Evolutionary conservation across 2,797 vertebrate species (phyloP).

Genomic region (Oophaga sylvatica): DNA sequence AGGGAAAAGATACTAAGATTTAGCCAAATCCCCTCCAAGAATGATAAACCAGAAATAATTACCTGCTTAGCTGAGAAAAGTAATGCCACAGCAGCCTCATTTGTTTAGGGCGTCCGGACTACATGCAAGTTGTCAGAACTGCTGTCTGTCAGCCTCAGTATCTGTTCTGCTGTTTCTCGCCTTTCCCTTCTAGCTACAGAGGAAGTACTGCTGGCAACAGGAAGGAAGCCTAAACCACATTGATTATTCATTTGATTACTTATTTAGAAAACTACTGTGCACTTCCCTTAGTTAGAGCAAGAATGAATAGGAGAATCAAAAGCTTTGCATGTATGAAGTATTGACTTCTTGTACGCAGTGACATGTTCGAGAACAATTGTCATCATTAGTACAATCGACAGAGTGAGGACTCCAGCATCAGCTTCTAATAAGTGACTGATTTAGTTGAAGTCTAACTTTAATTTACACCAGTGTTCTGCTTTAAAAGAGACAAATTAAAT

Average conservation of each 20-base stretch:
- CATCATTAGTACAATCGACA: background rate
- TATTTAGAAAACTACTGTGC: conserved; percentile 74
- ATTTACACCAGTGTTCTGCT: background rate
- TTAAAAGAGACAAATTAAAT: background rate
- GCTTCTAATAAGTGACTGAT: background rate
- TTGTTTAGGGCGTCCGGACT: conserved; percentile 72
- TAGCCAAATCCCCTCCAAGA: background rate
- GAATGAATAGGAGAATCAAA: background rate
- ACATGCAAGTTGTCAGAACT: conserved; percentile 57
- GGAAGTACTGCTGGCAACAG: conserved; percentile 80
- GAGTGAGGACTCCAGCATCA: background rate
- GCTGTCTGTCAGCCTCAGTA: conserved; percentile 52
- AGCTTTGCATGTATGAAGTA: background rate
- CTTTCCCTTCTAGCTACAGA: conserved; percentile 75
- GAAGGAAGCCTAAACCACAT: conserved; percentile 83
- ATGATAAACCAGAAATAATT: conserved; percentile 56
- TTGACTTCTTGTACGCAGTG: background rate
- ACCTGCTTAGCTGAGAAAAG: conserved; percentile 70
- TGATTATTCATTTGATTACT: conserved; percentile 76
- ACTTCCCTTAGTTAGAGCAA: conserved; percentile 71
- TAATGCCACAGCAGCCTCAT: conserved; percentile 71
- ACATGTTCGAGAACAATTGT: background rate
- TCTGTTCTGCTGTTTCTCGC: conserved; percentile 74
- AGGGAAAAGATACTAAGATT: background rate
- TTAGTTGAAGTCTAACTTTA: background rate